Percentiles rank a stretch among this genome's conserved stretches.
Conservation (phyloP, 2,888 invertebrate genomes). For the Chloroclysta siterata region DNA sequence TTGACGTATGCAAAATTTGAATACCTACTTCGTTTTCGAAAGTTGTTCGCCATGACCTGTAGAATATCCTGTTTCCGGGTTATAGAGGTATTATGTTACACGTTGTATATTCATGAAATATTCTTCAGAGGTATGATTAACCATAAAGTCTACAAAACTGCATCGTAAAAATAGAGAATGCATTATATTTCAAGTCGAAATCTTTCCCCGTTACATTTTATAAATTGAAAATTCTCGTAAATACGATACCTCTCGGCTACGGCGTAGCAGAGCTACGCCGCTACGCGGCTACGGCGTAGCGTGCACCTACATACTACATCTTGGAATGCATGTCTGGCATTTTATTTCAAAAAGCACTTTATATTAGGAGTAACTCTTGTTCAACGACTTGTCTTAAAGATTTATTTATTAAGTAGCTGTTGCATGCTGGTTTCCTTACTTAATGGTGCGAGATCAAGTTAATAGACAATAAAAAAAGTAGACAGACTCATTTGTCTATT, state of each 20-base stretch:
- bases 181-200: conserved; percentile 21
- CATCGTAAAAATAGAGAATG: background rate
- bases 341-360: conserved; percentile 35
- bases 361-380: conserved; percentile 25
- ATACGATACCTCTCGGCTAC: conserved; percentile 19
- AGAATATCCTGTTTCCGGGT: too few relatives aligned
- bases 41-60: too few relatives aligned
- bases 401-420: conserved; percentile 1
- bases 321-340: conserved; percentile 21
- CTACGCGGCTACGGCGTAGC: conserved; percentile 19
- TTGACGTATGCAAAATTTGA: too few relatives aligned
- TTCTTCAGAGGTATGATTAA: too few relatives aligned
- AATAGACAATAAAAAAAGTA: too few relatives aligned
- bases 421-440: background rate
- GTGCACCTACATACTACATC: conserved; percentile 30
- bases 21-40: too few relatives aligned
- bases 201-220: conserved; percentile 24
- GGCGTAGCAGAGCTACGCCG: conserved; percentile 14
- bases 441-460: too few relatives aligned
- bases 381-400: conserved; percentile 11
- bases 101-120: too few relatives aligned
- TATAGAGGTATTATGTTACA: too few relatives aligned
- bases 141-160: background rate
- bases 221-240: conserved; percentile 29
- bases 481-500: too few relatives aligned